Evolutionary conservation across 2,888 invertebrate genomes (phyloP).

Genomic region (Sepiola atlantica): DNA sequence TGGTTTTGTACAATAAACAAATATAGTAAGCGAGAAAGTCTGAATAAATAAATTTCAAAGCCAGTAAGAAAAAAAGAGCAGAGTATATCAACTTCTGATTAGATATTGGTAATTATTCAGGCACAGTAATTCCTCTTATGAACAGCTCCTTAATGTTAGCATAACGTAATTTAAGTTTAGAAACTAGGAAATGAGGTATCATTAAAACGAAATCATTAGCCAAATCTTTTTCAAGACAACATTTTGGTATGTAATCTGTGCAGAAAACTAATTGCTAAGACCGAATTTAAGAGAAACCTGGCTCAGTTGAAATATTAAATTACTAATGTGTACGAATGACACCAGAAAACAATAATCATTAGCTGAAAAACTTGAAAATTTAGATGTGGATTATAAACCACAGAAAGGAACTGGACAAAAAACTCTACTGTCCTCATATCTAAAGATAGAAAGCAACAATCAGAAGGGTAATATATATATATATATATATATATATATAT

Average conservation of each 20-base stretch:
- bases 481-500: no score
- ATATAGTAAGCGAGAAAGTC: neutral
- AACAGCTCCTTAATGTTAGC: neutral
- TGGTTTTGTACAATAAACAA: neutral
- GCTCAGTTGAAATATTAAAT: neutral
- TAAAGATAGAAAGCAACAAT: neutral
- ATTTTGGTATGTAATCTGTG: neutral
- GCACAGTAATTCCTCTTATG: slow-evolving; percentile 21
- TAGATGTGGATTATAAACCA: neutral
- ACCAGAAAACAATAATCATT: neutral
- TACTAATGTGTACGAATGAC: neutral
- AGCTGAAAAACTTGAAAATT: neutral
- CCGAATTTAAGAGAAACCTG: neutral
- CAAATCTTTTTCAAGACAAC: neutral
- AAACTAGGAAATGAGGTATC: neutral
- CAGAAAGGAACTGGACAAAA: neutral
- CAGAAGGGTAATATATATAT: no score
- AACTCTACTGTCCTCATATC: neutral
- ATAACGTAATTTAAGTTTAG: neutral
- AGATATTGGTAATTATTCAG: neutral
- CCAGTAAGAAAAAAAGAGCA: neutral
- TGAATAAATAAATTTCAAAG: neutral
- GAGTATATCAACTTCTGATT: neutral
- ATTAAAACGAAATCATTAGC: neutral
- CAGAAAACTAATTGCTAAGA: neutral